Percentiles rank a stretch among this genome's conserved stretches.
phyloP scores from a whole-genome alignment of 2,113 vertebrate species.

The Callaeas wilsoni region DNA sequence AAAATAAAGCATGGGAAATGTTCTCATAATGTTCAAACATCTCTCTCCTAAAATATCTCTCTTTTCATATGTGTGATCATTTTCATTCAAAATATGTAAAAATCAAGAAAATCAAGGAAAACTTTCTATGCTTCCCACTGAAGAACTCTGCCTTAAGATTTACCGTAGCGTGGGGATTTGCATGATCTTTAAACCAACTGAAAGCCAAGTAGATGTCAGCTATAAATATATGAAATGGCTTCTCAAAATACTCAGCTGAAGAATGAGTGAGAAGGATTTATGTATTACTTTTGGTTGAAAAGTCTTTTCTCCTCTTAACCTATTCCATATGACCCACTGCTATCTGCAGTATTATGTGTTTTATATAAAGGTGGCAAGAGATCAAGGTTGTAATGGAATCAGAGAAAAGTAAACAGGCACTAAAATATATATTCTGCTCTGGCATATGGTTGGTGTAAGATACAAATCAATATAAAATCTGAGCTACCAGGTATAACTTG shows the following conservation, averaged over 20 bases:
- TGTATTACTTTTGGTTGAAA: background rate
- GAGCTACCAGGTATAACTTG: background rate
- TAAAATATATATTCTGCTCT: background rate
- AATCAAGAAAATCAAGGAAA: background rate
- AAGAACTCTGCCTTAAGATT: background rate
- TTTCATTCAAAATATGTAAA: slow-evolving; percentile 8
- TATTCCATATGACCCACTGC: background rate
- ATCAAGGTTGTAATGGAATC: background rate
- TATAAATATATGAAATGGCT: background rate
- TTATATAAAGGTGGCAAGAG: background rate
- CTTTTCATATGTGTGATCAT: background rate
- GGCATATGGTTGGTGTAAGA: background rate
- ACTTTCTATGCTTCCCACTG: background rate
- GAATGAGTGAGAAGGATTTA: background rate
- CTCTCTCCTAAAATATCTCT: background rate
- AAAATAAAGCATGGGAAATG: slow-evolving; percentile 9
- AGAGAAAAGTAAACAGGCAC: background rate
- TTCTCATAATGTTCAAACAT: background rate
- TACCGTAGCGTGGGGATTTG: background rate
- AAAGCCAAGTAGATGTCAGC: background rate
- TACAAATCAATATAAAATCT: background rate
- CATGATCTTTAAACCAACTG: background rate
- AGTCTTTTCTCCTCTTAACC: background rate
- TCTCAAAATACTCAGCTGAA: background rate
- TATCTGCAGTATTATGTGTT: background rate